Evolutionary conservation across 2,888 invertebrate genomes (phyloP).

Genomic region (Drosophila fungiperda): DNA sequence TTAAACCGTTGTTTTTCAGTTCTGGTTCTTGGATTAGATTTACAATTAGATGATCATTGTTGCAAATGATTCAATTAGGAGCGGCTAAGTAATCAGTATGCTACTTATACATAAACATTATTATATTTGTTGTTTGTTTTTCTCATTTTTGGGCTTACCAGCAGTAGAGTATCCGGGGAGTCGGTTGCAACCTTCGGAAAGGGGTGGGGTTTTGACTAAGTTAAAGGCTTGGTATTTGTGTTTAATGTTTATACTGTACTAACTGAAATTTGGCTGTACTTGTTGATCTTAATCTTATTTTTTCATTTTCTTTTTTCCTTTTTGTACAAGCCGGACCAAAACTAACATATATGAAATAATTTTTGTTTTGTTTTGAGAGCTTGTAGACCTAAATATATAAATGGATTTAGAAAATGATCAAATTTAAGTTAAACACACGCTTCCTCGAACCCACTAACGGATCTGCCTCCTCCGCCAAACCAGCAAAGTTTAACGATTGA

Average conservation of each 20-base stretch:
- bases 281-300: background rate
- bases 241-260: background rate
- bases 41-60: conserved; percentile 28
- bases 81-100: conserved; percentile 41
- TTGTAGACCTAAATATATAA: background rate
- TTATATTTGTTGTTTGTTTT: background rate
- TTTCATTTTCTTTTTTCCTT: background rate
- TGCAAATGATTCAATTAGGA: conserved; percentile 28
- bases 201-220: conserved; percentile 29
- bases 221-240: conserved; percentile 8
- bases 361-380: background rate
- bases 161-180: conserved; percentile 6
- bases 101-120: conserved; percentile 41
- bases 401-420: background rate
- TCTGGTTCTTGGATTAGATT: conserved; percentile 50
- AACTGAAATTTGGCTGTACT: conserved; percentile 25
- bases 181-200: background rate
- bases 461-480: conserved; percentile 6
- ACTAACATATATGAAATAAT: background rate
- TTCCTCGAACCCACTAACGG: background rate
- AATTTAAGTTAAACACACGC: conserved; percentile 18
- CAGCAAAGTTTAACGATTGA: conserved; percentile 21
- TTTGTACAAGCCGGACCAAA: conserved; percentile 2
- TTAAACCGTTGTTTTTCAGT: conserved; percentile 52
- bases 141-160: conserved; percentile 34